phyloP scores from a whole-genome alignment of 2,888 invertebrate genomes.

The Limnephilus marmoratus region DNA sequence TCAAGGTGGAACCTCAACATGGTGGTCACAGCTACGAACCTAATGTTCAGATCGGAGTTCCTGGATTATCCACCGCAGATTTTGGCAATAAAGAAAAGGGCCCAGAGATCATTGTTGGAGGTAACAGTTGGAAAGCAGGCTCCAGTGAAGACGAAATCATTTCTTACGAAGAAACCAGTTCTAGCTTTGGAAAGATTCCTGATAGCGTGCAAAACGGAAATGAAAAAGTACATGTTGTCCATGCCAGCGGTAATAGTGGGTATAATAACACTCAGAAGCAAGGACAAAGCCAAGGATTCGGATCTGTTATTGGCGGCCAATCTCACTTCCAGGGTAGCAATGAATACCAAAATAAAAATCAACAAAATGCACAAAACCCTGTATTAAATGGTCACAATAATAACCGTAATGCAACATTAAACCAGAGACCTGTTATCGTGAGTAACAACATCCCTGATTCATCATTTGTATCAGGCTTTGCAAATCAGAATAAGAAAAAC shows the following conservation, averaged over 20 bases:
- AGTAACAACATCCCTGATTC: constrained; percentile 37
- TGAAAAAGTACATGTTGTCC: constrained; percentile 64
- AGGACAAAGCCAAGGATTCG: not conserved
- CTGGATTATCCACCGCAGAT: constrained; percentile 64
- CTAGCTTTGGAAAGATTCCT: constrained; percentile 57
- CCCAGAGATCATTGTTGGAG: constrained; percentile 70
- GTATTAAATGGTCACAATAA: not conserved
- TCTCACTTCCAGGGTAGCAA: not conserved
- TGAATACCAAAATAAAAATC: not conserved
- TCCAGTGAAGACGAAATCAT: constrained; percentile 48
- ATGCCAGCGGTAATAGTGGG: constrained; percentile 67
- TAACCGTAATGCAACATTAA: constrained; percentile 4
- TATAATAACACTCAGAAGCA: not conserved
- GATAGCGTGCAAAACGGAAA: constrained; percentile 65
- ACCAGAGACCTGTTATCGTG: constrained; percentile 30
- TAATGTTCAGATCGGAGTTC: constrained; percentile 70
- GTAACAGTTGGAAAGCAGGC: constrained; percentile 72
- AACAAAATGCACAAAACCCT: not conserved
- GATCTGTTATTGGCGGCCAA: not conserved
- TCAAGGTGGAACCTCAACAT: constrained; percentile 73
- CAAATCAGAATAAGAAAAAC: not conserved
- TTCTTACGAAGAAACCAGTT: constrained; percentile 55
- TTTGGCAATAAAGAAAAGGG: constrained; percentile 63
- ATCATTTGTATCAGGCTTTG: constrained; percentile 27
- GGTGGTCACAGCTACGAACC: constrained; percentile 71